Evolutionary conservation across 2,113 vertebrate species (phyloP).

Genomic region (Tenrec ecaudatus): DNA sequence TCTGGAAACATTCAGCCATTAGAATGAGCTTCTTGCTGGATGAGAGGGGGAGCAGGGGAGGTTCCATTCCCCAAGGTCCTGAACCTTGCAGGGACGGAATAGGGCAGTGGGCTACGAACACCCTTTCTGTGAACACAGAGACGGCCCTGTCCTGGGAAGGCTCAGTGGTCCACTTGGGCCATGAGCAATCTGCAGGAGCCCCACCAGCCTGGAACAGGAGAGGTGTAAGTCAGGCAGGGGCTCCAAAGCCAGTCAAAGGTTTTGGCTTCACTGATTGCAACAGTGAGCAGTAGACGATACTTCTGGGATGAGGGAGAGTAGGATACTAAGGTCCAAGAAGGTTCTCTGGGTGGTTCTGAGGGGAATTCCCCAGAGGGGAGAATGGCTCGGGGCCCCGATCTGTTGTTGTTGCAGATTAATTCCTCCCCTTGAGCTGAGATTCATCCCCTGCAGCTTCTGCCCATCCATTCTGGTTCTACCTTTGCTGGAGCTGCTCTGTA

Average conservation of each 20-base stretch:
- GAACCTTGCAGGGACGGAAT: no score
- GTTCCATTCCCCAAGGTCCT: background rate
- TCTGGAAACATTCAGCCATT: background rate
- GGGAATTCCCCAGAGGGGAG: background rate
- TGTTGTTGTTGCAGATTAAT: background rate
- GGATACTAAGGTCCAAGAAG: background rate
- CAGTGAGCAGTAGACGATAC: background rate
- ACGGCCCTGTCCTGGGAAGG: background rate
- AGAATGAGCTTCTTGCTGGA: accelerated
- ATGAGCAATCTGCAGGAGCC: accelerated
- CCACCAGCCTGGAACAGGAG: no score
- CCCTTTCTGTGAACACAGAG: no score
- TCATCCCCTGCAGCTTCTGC: background rate
- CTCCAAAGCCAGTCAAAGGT: no score
- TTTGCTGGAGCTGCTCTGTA: accelerated
- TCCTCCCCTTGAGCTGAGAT: background rate
- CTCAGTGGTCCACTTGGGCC: accelerated
- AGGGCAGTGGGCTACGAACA: no score
- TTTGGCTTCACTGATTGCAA: background rate
- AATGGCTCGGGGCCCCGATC: background rate
- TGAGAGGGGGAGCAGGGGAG: background rate
- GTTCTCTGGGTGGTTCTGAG: background rate
- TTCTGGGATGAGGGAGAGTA: background rate
- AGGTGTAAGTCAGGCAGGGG: accelerated
- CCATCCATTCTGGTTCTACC: accelerated